These are phyloP conservation scores for Delphinapterus leucas DNA, from an alignment of 2,113 vertebrate species.

Conservation along the genomic window DNA sequence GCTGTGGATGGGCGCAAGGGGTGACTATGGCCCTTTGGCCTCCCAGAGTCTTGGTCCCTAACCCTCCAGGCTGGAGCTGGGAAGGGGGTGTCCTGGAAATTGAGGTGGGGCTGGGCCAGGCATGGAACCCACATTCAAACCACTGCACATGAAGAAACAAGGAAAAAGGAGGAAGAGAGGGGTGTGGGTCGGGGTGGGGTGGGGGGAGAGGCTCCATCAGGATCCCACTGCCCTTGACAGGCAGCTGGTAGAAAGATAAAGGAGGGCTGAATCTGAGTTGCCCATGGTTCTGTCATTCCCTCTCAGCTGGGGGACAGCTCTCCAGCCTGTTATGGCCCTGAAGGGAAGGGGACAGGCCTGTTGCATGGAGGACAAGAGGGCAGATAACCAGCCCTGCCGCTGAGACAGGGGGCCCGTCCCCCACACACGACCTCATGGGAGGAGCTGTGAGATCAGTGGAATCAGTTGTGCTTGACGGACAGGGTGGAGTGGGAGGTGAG, in stretches of 20 bases:
- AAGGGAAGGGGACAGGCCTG: not conserved
- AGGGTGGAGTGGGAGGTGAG: not conserved
- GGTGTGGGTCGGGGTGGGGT: fast-evolving
- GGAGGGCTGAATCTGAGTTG: not conserved
- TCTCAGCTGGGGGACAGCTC: not conserved
- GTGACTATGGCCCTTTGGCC: not conserved
- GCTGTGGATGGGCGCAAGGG: not conserved
- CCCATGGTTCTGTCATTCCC: not conserved
- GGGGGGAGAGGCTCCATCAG: not conserved
- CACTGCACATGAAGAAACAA: not conserved
- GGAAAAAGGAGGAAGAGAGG: not conserved
- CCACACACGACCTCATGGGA: fast-evolving
- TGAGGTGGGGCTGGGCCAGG: not conserved
- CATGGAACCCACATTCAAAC: constrained; percentile 14
- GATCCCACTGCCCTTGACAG: not conserved
- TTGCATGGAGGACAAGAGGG: not conserved
- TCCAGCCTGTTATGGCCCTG: not conserved
- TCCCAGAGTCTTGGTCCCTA: not conserved
- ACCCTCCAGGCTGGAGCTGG: not conserved
- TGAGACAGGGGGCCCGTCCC: not conserved
- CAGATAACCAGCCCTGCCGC: not conserved
- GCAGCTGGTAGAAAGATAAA: not conserved
- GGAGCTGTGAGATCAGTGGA: not conserved
- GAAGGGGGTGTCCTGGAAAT: not conserved
- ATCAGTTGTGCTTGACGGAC: not conserved